Base-by-base conservation (phyloP, 2,888 invertebrate genomes). In the Ectobius pallidus region DNA sequence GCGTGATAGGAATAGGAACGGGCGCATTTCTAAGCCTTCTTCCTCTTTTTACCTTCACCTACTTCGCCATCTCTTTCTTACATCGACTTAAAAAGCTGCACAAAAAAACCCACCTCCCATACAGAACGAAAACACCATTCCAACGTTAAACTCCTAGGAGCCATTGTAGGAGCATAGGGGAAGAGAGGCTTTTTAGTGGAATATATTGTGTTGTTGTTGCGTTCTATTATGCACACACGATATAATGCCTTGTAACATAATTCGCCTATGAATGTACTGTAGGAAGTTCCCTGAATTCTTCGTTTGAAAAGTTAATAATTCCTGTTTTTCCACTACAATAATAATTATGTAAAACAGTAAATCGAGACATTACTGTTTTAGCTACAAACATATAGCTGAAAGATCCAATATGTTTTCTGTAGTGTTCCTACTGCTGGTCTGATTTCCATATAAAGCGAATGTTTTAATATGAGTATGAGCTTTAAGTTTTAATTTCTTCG, bases 1-100 rank as follows among this genome's bases (percentile, higher is more conserved):
- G 49, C 72, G 72, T 72, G 72, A 72, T 69, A 16, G 1, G 72
- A 32, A 18, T 72, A 18, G 49, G 30, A 72, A 72, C 39, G 14
- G 42, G 32, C 39, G 30, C 46, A 65, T 65, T 65, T n/a, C 65
- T 11, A 11, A n/a, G n/a, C n/a, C 49, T 49, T 49, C 49, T 49
- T 4, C n/a, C 16, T 49, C 49, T 49, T 49, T 18, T n/a, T 49
- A 4, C n/a, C 49, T 18, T n/a, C n/a, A n/a, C n/a, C n/a, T n/a
- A n/a, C n/a, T n/a, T n/a, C 39, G n/a, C n/a, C n/a, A n/a, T n/a
- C n/a, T n/a, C n/a, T n/a, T 34, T 34, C 34, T 34, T 34, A 7
- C 34, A 34, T 11, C 34, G 6, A 34, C 34, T 34, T 34, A n/a
- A n/a, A n/a, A n/a, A n/a, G n/a, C n/a, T n/a, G n/a, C n/a, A n/a